Conservation (phyloP, 2,113 vertebrate species). For the Zosterops lateralis region DNA sequence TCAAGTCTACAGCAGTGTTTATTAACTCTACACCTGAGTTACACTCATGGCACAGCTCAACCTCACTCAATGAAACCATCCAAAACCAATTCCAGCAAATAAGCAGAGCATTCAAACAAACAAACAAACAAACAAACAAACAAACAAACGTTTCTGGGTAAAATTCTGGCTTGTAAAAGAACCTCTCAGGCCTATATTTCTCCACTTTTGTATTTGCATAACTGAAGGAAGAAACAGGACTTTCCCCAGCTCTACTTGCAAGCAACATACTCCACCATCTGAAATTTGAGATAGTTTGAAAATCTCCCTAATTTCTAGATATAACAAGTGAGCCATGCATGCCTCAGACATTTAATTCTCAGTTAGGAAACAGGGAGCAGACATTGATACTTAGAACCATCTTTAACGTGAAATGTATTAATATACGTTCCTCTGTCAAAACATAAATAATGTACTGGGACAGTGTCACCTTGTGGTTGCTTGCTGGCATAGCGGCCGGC, state of each 20-base stretch:
- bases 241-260: neutral
- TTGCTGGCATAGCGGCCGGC: slow-evolving; percentile 29
- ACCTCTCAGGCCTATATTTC: neutral
- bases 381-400: neutral
- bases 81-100: neutral
- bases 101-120: neutral
- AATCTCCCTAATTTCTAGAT: neutral
- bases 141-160: neutral
- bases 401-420: neutral
- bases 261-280: neutral
- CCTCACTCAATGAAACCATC: neutral
- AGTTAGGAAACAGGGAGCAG: neutral
- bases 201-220: neutral
- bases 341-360: neutral
- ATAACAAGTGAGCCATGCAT: neutral
- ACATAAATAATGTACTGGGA: slow-evolving; percentile 57
- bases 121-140: neutral
- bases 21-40: neutral
- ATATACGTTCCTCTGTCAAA: neutral
- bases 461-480: slow-evolving; percentile 51
- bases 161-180: neutral
- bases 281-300: neutral
- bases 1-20: neutral
- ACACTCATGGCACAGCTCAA: neutral
- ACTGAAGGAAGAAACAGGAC: neutral